A percentile compares a stretch with the other conserved stretches of the same genome.
Conservation (phyloP, 2,888 invertebrate species). For the Laothoe populi region DNA sequence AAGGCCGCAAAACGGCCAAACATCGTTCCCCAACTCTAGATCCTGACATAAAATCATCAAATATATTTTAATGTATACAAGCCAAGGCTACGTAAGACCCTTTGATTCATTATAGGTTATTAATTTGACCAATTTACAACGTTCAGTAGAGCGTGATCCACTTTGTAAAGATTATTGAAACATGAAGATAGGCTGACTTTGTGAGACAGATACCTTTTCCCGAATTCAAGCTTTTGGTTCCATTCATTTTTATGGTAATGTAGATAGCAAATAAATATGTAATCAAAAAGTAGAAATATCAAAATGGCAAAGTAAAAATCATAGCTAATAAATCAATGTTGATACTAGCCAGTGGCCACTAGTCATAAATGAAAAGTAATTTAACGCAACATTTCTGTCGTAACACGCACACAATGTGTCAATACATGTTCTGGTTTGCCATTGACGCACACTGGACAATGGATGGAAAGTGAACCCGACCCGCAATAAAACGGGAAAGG, state of each 20-base stretch:
- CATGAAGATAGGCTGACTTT: constrained; percentile 32
- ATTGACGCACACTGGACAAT: constrained; percentile 28
- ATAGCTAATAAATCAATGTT: too few relatives aligned
- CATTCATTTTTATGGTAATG: too few relatives aligned
- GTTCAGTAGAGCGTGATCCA: constrained; percentile 40
- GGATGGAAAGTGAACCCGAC: constrained; percentile 33
- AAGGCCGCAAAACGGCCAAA: too few relatives aligned
- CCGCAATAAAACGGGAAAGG: constrained; percentile 32
- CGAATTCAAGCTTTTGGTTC: background rate
- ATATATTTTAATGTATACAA: constrained; percentile 34
- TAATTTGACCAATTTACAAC: constrained; percentile 42
- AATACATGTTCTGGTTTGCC: constrained; percentile 25
- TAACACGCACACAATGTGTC: constrained; percentile 1
- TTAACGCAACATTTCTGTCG: background rate
- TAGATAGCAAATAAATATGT: too few relatives aligned
- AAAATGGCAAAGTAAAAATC: too few relatives aligned
- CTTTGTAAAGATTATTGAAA: constrained; percentile 39
- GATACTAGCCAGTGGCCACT: too few relatives aligned
- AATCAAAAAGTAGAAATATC: too few relatives aligned
- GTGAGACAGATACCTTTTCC: constrained; percentile 18
- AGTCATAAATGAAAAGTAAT: constrained; percentile 9
- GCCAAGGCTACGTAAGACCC: constrained; percentile 36
- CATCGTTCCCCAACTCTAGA: too few relatives aligned
- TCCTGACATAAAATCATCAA: too few relatives aligned
- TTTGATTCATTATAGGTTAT: constrained; percentile 47